Evolutionary conservation across 2,797 vertebrate species (phyloP).

Genomic region (Enteromius anoplus): DNA sequence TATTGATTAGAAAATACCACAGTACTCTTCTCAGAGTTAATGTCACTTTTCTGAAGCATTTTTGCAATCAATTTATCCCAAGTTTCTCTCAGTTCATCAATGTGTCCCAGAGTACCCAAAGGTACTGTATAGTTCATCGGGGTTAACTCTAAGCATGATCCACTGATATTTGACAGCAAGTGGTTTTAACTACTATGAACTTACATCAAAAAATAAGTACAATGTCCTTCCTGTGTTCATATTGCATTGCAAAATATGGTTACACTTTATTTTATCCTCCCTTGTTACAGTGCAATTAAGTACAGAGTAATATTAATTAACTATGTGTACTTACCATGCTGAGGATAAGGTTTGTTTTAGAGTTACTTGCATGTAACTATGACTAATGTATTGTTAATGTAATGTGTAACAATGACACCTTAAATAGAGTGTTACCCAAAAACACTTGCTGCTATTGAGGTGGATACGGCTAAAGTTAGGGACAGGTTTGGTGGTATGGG

Average conservation of each 20-base stretch:
- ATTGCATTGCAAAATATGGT: background rate
- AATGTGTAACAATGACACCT: background rate
- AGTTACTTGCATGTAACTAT: background rate
- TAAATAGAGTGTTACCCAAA: background rate
- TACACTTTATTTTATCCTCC: background rate
- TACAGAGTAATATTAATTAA: background rate
- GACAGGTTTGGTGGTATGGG: background rate
- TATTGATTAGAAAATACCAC: background rate
- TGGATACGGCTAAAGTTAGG: background rate
- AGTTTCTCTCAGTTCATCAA: background rate
- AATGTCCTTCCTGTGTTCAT: background rate
- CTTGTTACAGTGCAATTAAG: background rate
- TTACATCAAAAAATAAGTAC: too few relatives aligned
- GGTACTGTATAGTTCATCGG: background rate
- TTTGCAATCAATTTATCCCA: background rate
- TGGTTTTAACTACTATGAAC: background rate
- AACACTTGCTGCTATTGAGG: background rate
- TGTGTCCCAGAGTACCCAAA: background rate
- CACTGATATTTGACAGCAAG: background rate
- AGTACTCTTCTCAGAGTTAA: background rate
- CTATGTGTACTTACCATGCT: background rate
- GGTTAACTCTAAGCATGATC: background rate
- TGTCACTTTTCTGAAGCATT: background rate
- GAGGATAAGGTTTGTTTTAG: background rate
- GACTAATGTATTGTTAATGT: background rate